Evolutionary conservation across 2,888 invertebrate genomes (phyloP), one percentile per base, ranked within the genome.

Genomic region (Allolobophora icterica): DNA sequence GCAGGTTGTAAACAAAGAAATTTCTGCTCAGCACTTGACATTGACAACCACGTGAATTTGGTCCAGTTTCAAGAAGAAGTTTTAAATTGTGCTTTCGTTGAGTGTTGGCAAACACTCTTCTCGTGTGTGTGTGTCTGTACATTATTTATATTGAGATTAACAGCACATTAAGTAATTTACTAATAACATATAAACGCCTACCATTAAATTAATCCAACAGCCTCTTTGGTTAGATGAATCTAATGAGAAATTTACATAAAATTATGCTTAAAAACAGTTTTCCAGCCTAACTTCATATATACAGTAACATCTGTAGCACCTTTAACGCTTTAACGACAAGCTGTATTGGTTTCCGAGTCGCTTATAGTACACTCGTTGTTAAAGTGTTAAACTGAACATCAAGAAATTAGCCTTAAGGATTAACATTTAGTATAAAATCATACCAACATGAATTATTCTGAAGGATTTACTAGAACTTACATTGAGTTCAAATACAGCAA

Each of bases 401-500:
- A 58, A 58, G 24, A 58, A 58, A 58, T 58, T 58, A 30, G 58
- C 6, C 13, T 42, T 42, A 42, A 42, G 13, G 42, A 42, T 13
- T 42, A 11, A 6, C 42, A 42, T 11, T 42, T 71, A 11, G 6
- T n/a, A 71, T 71, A 71, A 71, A 71, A 71, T n/a, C 71, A 71
- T 71, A n/a, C 6, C 71, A 71, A n/a, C 71, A 8, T n/a, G 71
- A n/a, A n/a, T 71, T 30, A 71, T 8, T n/a, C 30, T 71, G 24
- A 52, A 84, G 34, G 84, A 84, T 19, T 34, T 84, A 87, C 38
- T 34, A 34, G 8, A 38, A 19, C 94, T 93, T 93, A 95, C 95
- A 91, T 94, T 94, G 24, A 95, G 91, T 92, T 95, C 95, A 92
- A 95, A 95, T n/a, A 93, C 94, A 33, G 94, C 94, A 45, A 94